Base-by-base conservation (phyloP, 2,797 vertebrate species). In the Allobates femoralis region DNA sequence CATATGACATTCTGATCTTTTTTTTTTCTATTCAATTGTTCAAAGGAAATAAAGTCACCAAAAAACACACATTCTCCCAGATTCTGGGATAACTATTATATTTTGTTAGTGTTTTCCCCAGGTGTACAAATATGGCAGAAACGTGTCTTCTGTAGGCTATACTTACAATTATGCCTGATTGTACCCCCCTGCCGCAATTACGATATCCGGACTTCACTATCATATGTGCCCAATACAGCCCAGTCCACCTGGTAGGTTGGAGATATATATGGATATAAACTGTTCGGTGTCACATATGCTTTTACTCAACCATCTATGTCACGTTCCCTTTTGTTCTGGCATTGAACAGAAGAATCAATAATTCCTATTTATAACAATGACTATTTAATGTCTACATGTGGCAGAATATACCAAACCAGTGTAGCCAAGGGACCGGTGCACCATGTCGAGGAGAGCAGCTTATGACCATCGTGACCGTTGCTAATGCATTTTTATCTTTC, bases 361-460 rank as follows among this genome's bases (percentile, higher is more conserved):
- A 50, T 26, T 74, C 71, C 71, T 74, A 74, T 74, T 74, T 74
- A 74, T 74, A 46, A 74, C 71, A 74, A 50, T 74, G 37, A 74
- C 71, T 50, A n/a, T 21, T 15, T 74, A 50, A 74, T 74, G 67
- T n/a, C 34, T 71, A 34, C 34, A 41, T 66, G 67, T 71, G 32
- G 67, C 34, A 23, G 67, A 71, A 71, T 74, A 74, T 8, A 50
- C 71, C 71, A 46, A 74, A 21, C 37, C 71, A 46, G 37, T 50
- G 50, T 74, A 74, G 41, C 14, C 71, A 74, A 74, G 69, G 69
- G 69, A 74, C 23, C 5, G 41, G 23, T 46, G 5, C 6, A 26
- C 26, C 5, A 5, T 26, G 12, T 41, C 41, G 15, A 15, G 5
- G 41, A 6, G 37, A 74, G 23, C 71, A 74, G 37, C 37, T 71